Percentiles rank a stretch among this genome's conserved stretches.
These are phyloP conservation scores for Pollenia angustigena DNA, from an alignment of 2,888 invertebrate genomes.

Conservation along the genomic window DNA sequence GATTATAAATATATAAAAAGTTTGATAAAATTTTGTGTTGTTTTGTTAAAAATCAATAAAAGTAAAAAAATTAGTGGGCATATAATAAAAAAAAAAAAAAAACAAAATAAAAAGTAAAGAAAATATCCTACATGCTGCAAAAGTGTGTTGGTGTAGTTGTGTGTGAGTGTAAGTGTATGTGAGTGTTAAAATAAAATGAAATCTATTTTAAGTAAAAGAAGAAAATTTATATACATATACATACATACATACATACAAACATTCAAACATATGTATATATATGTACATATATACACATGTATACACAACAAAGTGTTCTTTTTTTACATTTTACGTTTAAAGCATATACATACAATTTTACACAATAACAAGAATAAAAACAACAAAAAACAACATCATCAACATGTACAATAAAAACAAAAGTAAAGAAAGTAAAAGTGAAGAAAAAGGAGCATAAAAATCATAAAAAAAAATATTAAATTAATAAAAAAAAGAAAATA, in stretches of 20 bases:
- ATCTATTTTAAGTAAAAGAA: constrained; percentile 61
- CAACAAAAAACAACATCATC: not conserved
- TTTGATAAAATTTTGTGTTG: constrained; percentile 50
- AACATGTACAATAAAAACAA: not conserved
- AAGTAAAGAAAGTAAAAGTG: constrained; percentile 48
- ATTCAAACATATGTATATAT: too few relatives aligned
- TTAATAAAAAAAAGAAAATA: constrained; percentile 35
- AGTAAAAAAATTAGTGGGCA: constrained; percentile 70
- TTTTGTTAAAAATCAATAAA: constrained; percentile 73
- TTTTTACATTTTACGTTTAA: constrained; percentile 7
- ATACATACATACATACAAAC: too few relatives aligned
- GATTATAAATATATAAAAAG: not conserved
- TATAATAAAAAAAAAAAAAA: constrained; percentile 59
- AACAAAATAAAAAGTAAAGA: constrained; percentile 2
- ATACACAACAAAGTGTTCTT: constrained; percentile 26
- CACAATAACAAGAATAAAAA: constrained; percentile 23
- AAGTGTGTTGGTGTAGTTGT: constrained; percentile 48
- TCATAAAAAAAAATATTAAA: constrained; percentile 14
- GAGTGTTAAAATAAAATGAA: constrained; percentile 67
- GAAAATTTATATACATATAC: constrained; percentile 17
- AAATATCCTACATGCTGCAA: constrained; percentile 62
- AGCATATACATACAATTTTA: constrained; percentile 22
- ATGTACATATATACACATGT: constrained; percentile 2
- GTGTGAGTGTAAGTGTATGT: constrained; percentile 35
- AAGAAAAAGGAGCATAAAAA: constrained; percentile 23